Evolutionary conservation across 2,797 vertebrate genomes (phyloP), one percentile per base, ranked within the genome.

Genomic region (Lateolabrax maculatus): DNA sequence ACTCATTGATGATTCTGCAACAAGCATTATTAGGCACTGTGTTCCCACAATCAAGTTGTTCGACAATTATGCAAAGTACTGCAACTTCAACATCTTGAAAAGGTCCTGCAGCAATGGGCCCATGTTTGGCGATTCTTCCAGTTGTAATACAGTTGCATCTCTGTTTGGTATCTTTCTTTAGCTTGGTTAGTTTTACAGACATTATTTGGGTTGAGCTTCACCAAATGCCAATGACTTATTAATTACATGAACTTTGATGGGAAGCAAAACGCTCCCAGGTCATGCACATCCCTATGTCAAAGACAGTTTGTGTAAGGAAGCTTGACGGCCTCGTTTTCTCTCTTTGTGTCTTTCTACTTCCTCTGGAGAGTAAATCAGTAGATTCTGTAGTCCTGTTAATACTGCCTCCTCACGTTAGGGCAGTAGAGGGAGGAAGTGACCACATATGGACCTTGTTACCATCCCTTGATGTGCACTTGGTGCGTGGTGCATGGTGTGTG

Each of bases 361-460:
- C 75, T 67, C 60, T 41, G 27, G 52, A 72, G 31, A 83, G 80
- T 89, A 81, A 85, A 84, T 84, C 84, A 90, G 76, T 74, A 60
- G 80, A 77, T 70, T 70, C 58, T 75, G 77, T 64, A 52, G 64
- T 84, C 84, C 87, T 83, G 78, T 92, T 92, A 89, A 85, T 72
- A 56, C 69, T 78, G 77, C 79, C 80, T 77, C 85, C 87, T 86
- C 71, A 68, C 52, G 66, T 83, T 77, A 39, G 71, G 77, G 68
- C 74, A 83, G 74, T 6, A 66, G 71, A 74, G 70, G 72, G 75
- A 93, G 92, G 93, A 94, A 93, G 85, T 88, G 81, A 91, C 80
- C 81, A 87, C 94, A 95, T 91, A 84, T 92, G 92, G 90, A 89
- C 57, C 90, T 88, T 77, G 83, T 95, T 95, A 95, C 71, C 64